Evolutionary conservation across 2,113 vertebrate species (phyloP), one percentile per base, ranked within the genome.

Genomic region (Oenanthe oenanthe): DNA sequence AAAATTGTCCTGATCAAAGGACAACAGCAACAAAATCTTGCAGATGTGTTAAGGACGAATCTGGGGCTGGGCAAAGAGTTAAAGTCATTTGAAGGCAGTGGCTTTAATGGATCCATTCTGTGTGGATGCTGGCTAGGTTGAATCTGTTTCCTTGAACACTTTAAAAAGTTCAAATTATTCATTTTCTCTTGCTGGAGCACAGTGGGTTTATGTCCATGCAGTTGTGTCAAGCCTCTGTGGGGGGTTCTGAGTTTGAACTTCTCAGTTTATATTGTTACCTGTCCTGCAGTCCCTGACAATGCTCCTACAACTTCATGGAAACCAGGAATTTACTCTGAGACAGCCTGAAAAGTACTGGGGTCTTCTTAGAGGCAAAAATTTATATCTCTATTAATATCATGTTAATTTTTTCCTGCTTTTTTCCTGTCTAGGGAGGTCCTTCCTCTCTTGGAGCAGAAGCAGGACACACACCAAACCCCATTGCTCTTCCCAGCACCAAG

Each of bases 1-100:
- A 89, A 84, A 94, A 47, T 60, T 84, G 72, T 88, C 83, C 72
- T 78, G 76, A 94, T 93, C 94, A 96, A 96, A 97, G 65, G 68
- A 81, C 65, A 66, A 53, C 7, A 57, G 72, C 65, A 92, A 51
- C 89, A 77, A 75, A 92, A 81, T 53, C 78, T 74, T 86, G 47
- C 65, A 92, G 80, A 95, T 87, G 80, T 71, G 72, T 45, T 91
- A 96, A 91, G 85, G 76, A 74, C 48, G 26, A 93, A 63, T 77
- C 86, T 81, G 68, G 42, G 68, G 48, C 68, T 67, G 72, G 76
- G 68, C 83, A 77, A 74, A 76, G 42, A 71, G 51, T 67, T 91
- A 42, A 72, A 93, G 19, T 26, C 1, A 4, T 88, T 88, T 86
- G 76, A 84, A 91, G 36, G 21, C 72, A 57, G 60, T 73, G n/a